Evolutionary conservation across 2,888 invertebrate genomes (phyloP).

Genomic region (Cryptus viduatorius): DNA sequence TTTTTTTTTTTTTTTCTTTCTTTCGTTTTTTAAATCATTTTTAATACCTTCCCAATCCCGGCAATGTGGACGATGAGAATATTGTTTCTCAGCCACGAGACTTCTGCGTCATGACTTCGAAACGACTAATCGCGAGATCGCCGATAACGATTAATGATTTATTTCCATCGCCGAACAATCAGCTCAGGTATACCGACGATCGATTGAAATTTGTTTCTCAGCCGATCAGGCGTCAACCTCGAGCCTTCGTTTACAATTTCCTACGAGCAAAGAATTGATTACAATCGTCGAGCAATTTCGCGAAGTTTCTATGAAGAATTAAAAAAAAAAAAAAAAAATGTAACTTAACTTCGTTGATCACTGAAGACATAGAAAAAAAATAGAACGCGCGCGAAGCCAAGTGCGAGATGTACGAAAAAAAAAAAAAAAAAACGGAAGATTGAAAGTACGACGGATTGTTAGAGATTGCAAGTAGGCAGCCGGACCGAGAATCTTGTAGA

Average conservation of each 20-base stretch:
- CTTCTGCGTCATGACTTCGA: background rate
- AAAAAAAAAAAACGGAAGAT: conserved; percentile 12
- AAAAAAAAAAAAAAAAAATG: background rate
- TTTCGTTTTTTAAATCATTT: background rate
- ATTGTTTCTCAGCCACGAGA: background rate
- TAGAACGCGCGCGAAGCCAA: conserved; percentile 20
- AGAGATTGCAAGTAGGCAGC: conserved; percentile 39
- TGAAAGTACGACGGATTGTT: conserved; percentile 60
- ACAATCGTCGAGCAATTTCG: conserved; percentile 35
- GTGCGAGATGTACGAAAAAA: conserved; percentile 8
- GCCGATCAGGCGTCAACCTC: background rate
- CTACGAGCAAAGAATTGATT: conserved; percentile 33
- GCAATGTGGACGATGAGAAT: background rate
- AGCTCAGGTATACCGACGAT: conserved; percentile 28
- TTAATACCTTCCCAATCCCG: background rate
- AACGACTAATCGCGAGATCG: background rate
- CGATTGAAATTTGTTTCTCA: conserved; percentile 18
- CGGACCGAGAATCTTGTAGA: conserved; percentile 56
- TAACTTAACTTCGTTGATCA: conserved; percentile 26
- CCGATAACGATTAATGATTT: conserved; percentile 12
- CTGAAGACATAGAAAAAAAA: conserved; percentile 2
- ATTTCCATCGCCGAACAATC: conserved; percentile 48
- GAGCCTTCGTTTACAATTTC: conserved; percentile 39
- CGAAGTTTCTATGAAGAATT: background rate
- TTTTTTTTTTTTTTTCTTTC: conserved; percentile 11